Base-by-base conservation (phyloP, 2,888 invertebrate genomes). In the Lottia scabra region DNA sequence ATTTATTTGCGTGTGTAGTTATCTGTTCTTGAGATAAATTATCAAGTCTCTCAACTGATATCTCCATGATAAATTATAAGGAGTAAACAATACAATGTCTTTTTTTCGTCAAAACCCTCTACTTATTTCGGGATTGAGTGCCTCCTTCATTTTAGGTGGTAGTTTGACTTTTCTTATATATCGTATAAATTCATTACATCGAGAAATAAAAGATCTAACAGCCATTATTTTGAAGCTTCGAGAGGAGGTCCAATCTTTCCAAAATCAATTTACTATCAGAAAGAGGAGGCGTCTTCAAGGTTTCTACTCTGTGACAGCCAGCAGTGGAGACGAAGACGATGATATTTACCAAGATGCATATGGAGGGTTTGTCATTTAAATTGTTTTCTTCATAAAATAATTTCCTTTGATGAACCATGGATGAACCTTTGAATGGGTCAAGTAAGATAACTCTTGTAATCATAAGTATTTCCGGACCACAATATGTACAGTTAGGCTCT, bases 311-410 rank as follows among this genome's bases (percentile, higher is more conserved):
- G 77, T 80, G 0, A 73, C 74, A 62, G 79, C 80, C 45, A 84
- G 84, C 69, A 84, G 84, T 75, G 85, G 84, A 44, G 86, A 85
- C 19, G 86, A 86, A 46, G 84, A 85, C 30, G 86, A 87, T 67
- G 87, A 88, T 48, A 80, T 79, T 44, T 88, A 82, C 80, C 84
- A 82, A 74, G 87, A 88, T 71, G 85, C 85, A 10, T 74, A 79
- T 71, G 83, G 80, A 71, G 83, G 83, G 82, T 83, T 78, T 65
- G 68, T 64, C 62, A 27, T 19, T 45, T 26, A 30, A 15, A 4
- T 44, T 45, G 27, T 69, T 16, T 27, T n/a, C n/a, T 23, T 19
- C n/a, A 10, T 16, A 23, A 27, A 45, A 46, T 30, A 16, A n/a
- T 30, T 67, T n/a, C 43, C 15, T 71, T 67, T n/a, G 44, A 23